Evolutionary conservation across 2,113 vertebrate species (phyloP).

Genomic region (Callospermophilus lateralis): DNA sequence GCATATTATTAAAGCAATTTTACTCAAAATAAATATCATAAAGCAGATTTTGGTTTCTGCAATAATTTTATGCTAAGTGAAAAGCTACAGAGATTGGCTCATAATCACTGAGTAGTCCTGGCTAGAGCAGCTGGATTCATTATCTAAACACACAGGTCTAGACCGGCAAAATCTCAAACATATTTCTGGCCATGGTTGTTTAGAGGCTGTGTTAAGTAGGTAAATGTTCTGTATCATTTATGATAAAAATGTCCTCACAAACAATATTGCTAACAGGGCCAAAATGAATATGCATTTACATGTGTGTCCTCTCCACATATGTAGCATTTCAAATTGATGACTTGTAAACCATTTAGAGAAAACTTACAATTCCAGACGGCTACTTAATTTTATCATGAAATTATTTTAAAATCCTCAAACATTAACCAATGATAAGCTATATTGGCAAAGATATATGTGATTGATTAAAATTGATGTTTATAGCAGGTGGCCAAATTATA

Average conservation of each 20-base stretch:
- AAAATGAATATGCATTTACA: conserved; percentile 20
- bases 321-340: conserved; percentile 33
- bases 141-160: conserved; percentile 27
- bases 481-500: conserved; percentile 84
- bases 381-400: conserved; percentile 76
- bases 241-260: conserved; percentile 25
- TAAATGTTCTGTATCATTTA: conserved; percentile 48
- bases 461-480: conserved; percentile 83
- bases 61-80: conserved; percentile 48
- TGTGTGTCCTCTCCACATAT: neutral
- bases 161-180: neutral
- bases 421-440: conserved; percentile 72
- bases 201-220: neutral
- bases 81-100: neutral
- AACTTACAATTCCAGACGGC: conserved; percentile 72
- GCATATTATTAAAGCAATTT: conserved; percentile 34
- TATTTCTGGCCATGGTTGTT: neutral
- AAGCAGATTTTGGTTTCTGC: conserved; percentile 61
- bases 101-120: conserved; percentile 15
- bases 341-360: conserved; percentile 46
- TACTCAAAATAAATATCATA: conserved; percentile 45
- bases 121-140: conserved; percentile 58
- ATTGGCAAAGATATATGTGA: conserved; percentile 80
- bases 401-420: conserved; percentile 80
- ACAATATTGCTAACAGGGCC: neutral